phyloP scores from a whole-genome alignment of 2,888 invertebrate genomes.

The Drosophila stalkeri region DNA sequence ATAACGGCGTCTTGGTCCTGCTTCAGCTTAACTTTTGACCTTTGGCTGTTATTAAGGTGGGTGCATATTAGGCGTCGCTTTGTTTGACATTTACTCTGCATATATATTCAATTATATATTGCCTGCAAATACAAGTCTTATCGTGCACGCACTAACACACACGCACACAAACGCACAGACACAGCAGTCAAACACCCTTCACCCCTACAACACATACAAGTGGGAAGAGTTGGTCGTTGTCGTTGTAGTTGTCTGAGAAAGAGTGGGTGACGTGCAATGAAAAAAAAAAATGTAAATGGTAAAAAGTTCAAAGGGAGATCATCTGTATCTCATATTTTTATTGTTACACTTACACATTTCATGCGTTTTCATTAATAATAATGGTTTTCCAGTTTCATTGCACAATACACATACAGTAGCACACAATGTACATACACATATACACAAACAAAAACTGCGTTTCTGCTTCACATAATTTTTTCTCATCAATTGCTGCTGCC shows the following conservation, averaged over 20 bases:
- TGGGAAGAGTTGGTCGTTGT: constrained; percentile 67
- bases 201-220: constrained; percentile 69
- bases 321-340: constrained; percentile 35
- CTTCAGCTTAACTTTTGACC: constrained; percentile 70
- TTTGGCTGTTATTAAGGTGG: constrained; percentile 69
- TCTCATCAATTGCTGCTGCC: constrained; percentile 44
- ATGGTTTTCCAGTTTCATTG: constrained; percentile 63
- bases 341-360: constrained; percentile 69
- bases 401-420: constrained; percentile 61
- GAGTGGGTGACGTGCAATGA: constrained; percentile 32
- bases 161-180: constrained; percentile 10
- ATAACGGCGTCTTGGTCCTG: constrained; percentile 54
- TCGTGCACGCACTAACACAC: constrained; percentile 58
- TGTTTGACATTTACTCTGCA: constrained; percentile 57
- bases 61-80: constrained; percentile 59
- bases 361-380: constrained; percentile 69
- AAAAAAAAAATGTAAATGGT: constrained; percentile 58
- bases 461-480: constrained; percentile 71
- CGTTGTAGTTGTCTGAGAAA: constrained; percentile 52
- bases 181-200: constrained; percentile 58
- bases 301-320: constrained; percentile 55
- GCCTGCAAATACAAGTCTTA: constrained; percentile 63
- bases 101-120: constrained; percentile 48
- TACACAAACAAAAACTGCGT: constrained; percentile 63
- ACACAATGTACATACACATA: constrained; percentile 29